Conservation (phyloP, 2,888 invertebrate genomes). For the Vannuccia rotundouncinata region DNA sequence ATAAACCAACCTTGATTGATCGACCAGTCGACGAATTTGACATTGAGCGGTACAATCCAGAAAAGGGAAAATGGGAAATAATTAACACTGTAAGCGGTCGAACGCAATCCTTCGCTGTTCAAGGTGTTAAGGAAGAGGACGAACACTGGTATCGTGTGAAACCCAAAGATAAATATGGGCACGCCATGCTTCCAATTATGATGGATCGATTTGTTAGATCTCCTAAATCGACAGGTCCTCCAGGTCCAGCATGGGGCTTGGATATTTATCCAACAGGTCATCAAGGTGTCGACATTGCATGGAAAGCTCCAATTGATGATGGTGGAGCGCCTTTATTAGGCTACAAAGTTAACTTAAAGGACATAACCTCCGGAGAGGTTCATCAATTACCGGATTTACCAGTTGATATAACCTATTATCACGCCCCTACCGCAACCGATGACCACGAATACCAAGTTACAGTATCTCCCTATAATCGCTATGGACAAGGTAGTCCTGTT, state of each 20-base stretch:
- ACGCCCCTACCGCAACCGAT: neutral
- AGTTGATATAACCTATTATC: neutral
- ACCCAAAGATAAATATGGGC: constrained; percentile 33
- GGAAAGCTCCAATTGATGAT: constrained; percentile 36
- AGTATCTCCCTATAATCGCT: constrained; percentile 16
- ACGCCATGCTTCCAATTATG: constrained; percentile 31
- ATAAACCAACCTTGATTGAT: neutral
- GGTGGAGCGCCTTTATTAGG: constrained; percentile 38
- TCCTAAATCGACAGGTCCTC: neutral
- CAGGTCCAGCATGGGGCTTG: constrained; percentile 28
- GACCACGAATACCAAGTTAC: constrained; percentile 29
- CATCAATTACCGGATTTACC: neutral
- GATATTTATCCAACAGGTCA: constrained; percentile 11
- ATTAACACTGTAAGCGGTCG: neutral
- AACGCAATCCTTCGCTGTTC: neutral
- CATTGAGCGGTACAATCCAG: constrained; percentile 30
- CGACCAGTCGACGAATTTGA: constrained; percentile 27
- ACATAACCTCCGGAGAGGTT: constrained; percentile 29
- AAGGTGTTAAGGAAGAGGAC: constrained; percentile 14
- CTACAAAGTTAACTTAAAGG: constrained; percentile 34
- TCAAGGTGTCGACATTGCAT: constrained; percentile 26
- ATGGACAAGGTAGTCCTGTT: constrained; percentile 15
- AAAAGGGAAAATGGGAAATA: constrained; percentile 24
- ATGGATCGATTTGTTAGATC: constrained; percentile 35
- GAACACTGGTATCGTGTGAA: constrained; percentile 30